A percentile compares a stretch with the other conserved stretches of the same genome.
These are phyloP conservation scores for Achroia grisella DNA, from an alignment of 1,140 invertebrate species.

Conservation along the genomic window DNA sequence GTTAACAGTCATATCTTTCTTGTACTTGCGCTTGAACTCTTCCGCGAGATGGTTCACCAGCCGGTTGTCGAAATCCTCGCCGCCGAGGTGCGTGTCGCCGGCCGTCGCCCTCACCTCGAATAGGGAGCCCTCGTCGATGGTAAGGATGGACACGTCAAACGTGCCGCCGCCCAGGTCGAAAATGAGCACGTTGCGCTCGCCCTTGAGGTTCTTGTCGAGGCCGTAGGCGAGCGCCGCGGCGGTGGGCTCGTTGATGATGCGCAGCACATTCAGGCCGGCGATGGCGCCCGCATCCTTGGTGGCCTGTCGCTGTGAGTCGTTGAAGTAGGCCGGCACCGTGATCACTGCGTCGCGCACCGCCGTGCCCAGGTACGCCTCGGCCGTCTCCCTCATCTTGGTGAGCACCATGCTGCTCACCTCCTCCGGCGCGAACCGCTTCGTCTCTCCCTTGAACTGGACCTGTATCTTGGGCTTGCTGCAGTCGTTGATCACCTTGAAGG, in stretches of 20 bases:
- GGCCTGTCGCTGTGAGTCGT: conserved; percentile 37
- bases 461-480: conserved; percentile 73
- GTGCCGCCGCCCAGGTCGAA: conserved; percentile 75
- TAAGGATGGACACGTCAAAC: conserved; percentile 84
- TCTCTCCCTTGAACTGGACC: conserved; percentile 75
- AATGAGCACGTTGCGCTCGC: conserved; percentile 71
- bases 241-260: conserved; percentile 82
- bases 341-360: conserved; percentile 36
- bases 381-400: conserved; percentile 40
- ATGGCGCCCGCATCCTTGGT: conserved; percentile 56
- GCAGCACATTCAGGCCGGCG: conserved; percentile 77
- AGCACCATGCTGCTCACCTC: conserved; percentile 38
- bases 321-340: conserved; percentile 35
- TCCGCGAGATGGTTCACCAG: conserved; percentile 77
- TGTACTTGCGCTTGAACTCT: conserved; percentile 60
- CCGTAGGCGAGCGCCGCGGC: conserved; percentile 82
- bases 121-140: conserved; percentile 78
- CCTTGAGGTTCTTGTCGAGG: conserved; percentile 81
- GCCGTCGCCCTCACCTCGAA: conserved; percentile 80
- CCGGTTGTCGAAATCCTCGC: conserved; percentile 84
- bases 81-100: conserved; percentile 73
- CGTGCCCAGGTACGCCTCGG: conserved; percentile 34
- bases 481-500: conserved; percentile 4
- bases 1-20: conserved; percentile 53
- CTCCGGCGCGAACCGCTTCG: conserved; percentile 27